Evolutionary conservation across 2,888 invertebrate genomes (phyloP), one percentile per base, ranked within the genome.

Genomic region (Plusia festucae): DNA sequence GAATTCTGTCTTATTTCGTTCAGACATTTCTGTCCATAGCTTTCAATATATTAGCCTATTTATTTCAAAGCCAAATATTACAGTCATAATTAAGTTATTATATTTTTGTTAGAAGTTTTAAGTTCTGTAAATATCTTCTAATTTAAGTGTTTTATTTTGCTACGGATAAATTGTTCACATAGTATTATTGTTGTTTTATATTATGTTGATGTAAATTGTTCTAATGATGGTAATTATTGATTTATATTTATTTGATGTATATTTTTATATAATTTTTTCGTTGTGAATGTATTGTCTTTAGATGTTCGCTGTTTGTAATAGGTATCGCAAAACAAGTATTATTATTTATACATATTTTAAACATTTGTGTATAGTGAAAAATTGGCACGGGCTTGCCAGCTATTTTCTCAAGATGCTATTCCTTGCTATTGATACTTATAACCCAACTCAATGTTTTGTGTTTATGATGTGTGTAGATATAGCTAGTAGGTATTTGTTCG

Each of bases 11-110:
- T 70, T 57, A 62, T 63, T 70, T 58, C 8, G 52, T 68, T 75
- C 54, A 70, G 51, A 70, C 53, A 67, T 84, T 88, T 75, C 34
- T 69, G 65, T 85, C 88, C 91, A 92, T 93, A 91, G 94, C 94
- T 93, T 93, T 92, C 93, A 92, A 86, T 93, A 93, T 93, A 94
- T 91, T 90, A 92, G 90, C 90, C 90, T 93, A 95, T 94, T 94
- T 93, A 94, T 95, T 93, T 92, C 90, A 93, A 94, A 94, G 92
- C 95, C 95, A 95, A 95, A 95, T 94, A 95, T 91, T 93, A 94
- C 92, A 95, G 94, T 95, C 95, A 95, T 95, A 95, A 91, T 91
- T 93, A 89, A 81, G 81, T 81, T 90, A 88, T 88, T 89, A 89
- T 81, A 40, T 88, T 89, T 93, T 92, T 92, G 88, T 91, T 92